Evolutionary conservation across 1,140 invertebrate species (phyloP), one percentile per base, ranked within the genome.

Genomic region (Neodiprion pinetum): DNA sequence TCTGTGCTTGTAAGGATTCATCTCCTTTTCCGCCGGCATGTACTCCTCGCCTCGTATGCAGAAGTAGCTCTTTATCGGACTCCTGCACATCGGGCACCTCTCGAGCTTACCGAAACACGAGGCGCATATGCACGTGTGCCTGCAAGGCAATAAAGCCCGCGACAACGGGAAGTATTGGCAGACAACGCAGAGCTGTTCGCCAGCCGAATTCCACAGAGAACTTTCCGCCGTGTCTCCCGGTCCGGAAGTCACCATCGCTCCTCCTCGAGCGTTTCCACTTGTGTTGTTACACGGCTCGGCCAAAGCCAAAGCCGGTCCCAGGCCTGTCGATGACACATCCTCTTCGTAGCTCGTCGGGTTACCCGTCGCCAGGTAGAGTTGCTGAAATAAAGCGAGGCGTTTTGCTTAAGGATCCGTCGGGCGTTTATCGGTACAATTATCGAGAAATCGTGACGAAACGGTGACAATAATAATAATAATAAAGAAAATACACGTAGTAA

Each of bases 111-210:
- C 89, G 82, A 95, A 93, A 81, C 94, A 95, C 14, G 90, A 90
- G 48, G 92, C 92, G 87, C 95, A 96, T n/a, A 96, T 92, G 79
- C 95, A 96, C 1, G 95, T 95, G 85, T 96, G 95, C 82, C 90
- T 89, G 88, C 95, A 96, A 0, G 95, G 95, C 75, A 96, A 87
- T 40, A 96, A 86, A n/a, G 94, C 95, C 72, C 94, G 89, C 1
- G 94, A 95, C 28, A 95, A 86, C 2, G 93, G 93, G 79, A 91
- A 92, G 77, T 91, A 92, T 80, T 95, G 94, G 85, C 95, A 96
- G 71, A 96, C 94, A 66, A 95, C 94, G 87, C 95, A 96, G 14
- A 94, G 86, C 79, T 94, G 92, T 77, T 93, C 92, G 48, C 89
- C 89, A 3, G 88, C 86, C 7, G 87, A 87, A 77, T 91, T 90